These are phyloP conservation scores for Nasonovia ribisnigri DNA, from an alignment of 2,888 invertebrate species.

Conservation along the genomic window DNA sequence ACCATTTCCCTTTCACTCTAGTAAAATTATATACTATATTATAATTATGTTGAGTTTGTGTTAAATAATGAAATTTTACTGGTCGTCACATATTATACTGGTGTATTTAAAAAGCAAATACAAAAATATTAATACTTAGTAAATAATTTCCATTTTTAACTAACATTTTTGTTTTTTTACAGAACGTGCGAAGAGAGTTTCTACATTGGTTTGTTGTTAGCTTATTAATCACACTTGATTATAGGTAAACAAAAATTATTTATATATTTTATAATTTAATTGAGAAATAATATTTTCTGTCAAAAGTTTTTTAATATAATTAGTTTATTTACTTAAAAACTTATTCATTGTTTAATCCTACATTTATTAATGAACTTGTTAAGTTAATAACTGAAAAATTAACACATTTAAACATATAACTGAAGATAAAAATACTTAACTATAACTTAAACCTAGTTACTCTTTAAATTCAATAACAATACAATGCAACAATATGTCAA, in stretches of 20 bases:
- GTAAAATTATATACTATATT: not conserved
- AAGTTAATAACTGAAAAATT: too few relatives aligned
- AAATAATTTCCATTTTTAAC: not conserved
- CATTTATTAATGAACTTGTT: not conserved
- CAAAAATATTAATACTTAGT: conserved; percentile 11
- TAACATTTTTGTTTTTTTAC: not conserved
- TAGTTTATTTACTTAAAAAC: not conserved
- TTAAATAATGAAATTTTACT: not conserved
- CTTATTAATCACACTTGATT: not conserved
- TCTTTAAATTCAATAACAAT: not conserved
- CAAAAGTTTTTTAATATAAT: not conserved
- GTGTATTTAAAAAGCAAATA: not conserved
- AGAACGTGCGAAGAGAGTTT: not conserved
- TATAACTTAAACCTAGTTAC: not conserved
- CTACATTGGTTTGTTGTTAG: not conserved
- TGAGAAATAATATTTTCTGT: not conserved
- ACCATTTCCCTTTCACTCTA: not conserved
- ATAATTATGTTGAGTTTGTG: not conserved
- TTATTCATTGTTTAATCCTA: not conserved
- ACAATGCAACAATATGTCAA: not conserved
- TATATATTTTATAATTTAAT: not conserved
- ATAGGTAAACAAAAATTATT: not conserved
- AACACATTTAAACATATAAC: not conserved
- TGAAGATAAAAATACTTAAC: not conserved
- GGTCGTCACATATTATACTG: not conserved